phyloP scores from a whole-genome alignment of 2,888 invertebrate genomes.

The Sthenelais limicola region DNA sequence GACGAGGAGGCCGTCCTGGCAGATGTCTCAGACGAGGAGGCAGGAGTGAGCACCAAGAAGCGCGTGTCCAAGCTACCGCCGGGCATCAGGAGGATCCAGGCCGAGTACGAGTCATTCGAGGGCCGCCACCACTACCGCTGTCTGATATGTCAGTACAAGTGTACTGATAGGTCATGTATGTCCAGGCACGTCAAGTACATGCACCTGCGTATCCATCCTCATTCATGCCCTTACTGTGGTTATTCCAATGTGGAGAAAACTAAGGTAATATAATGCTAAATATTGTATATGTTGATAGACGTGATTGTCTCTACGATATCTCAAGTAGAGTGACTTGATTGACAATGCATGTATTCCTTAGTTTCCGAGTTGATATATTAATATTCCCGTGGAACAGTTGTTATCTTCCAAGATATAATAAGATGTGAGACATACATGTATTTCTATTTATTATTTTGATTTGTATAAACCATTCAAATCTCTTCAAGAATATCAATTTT shows the following conservation, averaged over 20 bases:
- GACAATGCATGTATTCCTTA: too few relatives aligned
- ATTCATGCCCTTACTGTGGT: constrained; percentile 48
- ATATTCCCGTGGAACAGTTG: too few relatives aligned
- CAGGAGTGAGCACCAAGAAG: background rate
- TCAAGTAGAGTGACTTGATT: too few relatives aligned
- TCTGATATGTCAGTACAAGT: constrained; percentile 46
- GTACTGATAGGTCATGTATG: constrained; percentile 50
- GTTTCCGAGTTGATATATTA: too few relatives aligned
- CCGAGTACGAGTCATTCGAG: background rate
- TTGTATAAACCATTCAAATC: too few relatives aligned
- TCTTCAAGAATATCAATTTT: too few relatives aligned
- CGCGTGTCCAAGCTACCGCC: background rate
- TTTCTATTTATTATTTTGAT: too few relatives aligned
- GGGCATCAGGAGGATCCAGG: background rate
- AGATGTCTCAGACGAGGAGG: background rate
- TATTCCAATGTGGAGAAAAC: constrained; percentile 52
- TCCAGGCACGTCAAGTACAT: constrained; percentile 51
- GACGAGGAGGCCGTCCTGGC: background rate
- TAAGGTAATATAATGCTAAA: constrained; percentile 46
- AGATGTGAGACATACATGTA: too few relatives aligned
- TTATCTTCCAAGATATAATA: too few relatives aligned
- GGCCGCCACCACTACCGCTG: constrained; percentile 25
- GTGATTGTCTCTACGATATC: too few relatives aligned
- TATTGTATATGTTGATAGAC: too few relatives aligned
- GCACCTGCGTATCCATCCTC: constrained; percentile 48